phyloP scores from a whole-genome alignment of 2,113 vertebrate genomes.

The Vulpes ferrilata region DNA sequence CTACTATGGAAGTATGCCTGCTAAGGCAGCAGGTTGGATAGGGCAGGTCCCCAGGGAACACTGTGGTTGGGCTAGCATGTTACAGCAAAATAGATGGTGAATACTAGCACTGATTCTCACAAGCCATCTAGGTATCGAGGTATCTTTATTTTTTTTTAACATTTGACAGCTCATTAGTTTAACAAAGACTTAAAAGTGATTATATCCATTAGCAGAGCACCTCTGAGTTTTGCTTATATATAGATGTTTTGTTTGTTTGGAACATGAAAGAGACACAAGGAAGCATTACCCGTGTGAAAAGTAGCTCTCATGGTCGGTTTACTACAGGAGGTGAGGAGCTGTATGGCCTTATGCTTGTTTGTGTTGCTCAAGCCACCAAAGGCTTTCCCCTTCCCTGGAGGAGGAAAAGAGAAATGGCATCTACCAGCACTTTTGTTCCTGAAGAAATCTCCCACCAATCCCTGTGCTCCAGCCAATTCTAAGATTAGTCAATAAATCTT shows the following conservation, averaged over 20 bases:
- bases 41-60: not conserved
- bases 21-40: not conserved
- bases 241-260: not conserved
- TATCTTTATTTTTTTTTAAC: too few species aligned
- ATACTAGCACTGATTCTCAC: not conserved
- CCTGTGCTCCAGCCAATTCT: not conserved
- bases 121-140: not conserved
- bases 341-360: too few species aligned
- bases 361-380: not conserved
- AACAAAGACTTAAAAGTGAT: not conserved
- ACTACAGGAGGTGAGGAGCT: not conserved
- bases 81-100: not conserved
- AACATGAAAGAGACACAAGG: not conserved
- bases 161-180: not conserved
- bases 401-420: not conserved
- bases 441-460: not conserved
- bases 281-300: too few species aligned
- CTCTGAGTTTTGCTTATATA: not conserved
- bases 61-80: not conserved
- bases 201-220: not conserved
- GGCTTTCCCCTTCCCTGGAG: too few species aligned
- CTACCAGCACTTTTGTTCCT: not conserved
- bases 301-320: not conserved
- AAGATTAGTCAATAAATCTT: not conserved
- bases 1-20: not conserved